A percentile compares a stretch with the other conserved stretches of the same genome.
These are phyloP conservation scores for Sitodiplosis mosellana DNA, from an alignment of 1,140 invertebrate genomes.

Conservation along the genomic window DNA sequence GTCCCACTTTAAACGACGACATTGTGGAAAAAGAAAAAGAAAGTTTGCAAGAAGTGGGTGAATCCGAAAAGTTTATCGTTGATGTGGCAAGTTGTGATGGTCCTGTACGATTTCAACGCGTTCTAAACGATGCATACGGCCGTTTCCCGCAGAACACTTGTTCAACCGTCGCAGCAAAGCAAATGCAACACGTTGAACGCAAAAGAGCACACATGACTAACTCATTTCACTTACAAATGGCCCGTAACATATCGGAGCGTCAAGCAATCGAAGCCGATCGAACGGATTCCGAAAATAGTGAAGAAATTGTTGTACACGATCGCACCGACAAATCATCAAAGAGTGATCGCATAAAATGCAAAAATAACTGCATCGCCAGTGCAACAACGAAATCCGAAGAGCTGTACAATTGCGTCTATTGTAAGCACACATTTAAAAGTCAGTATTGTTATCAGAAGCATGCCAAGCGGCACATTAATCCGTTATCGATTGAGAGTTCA, in stretches of 20 bases:
- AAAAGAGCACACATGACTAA: slow-evolving; percentile 21
- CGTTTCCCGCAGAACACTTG: slow-evolving; percentile 16
- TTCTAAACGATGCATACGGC: slow-evolving; percentile 55
- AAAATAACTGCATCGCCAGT: neutral
- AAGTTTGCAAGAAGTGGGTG: slow-evolving; percentile 1
- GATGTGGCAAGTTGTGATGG: slow-evolving; percentile 78
- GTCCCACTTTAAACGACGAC: neutral
- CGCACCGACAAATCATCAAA: neutral
- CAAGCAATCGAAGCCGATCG: slow-evolving; percentile 28
- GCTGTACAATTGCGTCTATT: slow-evolving; percentile 52
- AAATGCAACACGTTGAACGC: slow-evolving; percentile 9
- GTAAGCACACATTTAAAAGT: slow-evolving; percentile 63
- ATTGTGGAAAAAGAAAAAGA: slow-evolving; percentile 3
- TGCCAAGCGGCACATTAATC: slow-evolving; percentile 45
- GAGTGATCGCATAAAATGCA: slow-evolving; percentile 2
- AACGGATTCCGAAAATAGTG: slow-evolving; percentile 17
- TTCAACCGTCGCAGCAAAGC: slow-evolving; percentile 5
- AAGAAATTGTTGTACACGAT: slow-evolving; percentile 2
- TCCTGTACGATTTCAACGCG: slow-evolving; percentile 61
- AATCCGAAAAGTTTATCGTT: slow-evolving; percentile 36
- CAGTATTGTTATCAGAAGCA: slow-evolving; percentile 69
- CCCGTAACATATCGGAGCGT: slow-evolving; percentile 22
- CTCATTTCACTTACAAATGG: slow-evolving; percentile 25
- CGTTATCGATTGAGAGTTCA: slow-evolving; percentile 23
- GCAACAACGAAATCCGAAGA: slow-evolving; percentile 27